These are phyloP conservation scores for Clavelina lepadiformis DNA, from an alignment of 23 tunicate species.

Conservation along the genomic window DNA sequence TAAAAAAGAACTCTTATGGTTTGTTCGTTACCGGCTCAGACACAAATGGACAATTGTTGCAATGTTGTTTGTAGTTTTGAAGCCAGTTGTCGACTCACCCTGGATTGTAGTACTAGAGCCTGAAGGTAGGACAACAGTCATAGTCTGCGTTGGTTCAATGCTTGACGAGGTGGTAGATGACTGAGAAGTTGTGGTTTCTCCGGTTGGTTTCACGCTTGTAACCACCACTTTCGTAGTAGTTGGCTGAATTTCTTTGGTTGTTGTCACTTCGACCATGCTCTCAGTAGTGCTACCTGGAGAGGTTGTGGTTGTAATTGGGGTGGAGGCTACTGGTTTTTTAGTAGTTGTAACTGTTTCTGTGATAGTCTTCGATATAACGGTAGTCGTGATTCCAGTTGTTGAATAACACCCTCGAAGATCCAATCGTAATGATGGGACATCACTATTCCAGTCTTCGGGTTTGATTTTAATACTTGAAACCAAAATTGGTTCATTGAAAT, in stretches of 20 bases:
- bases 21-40: no score
- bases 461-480: constrained; percentile 15
- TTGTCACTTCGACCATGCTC: constrained; percentile 25
- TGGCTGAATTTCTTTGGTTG: constrained; percentile 19
- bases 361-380: constrained; percentile 13
- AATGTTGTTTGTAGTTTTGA: no score
- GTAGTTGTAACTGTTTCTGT: constrained; percentile 6
- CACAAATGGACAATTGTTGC: no score
- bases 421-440: constrained; percentile 43
- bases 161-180: constrained; percentile 7
- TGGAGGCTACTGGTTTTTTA: not conserved
- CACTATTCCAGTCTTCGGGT: constrained; percentile 37
- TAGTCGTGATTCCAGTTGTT: constrained; percentile 18
- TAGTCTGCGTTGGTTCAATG: no score
- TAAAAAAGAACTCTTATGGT: no score
- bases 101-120: no score
- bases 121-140: no score
- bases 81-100: no score
- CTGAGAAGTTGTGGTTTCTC: constrained; percentile 22
- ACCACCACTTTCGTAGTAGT: constrained; percentile 30
- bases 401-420: constrained; percentile 55
- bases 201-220: constrained; percentile 13
- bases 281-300: constrained; percentile 1
- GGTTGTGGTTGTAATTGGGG: constrained; percentile 6
- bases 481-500: constrained; percentile 16